A percentile compares a stretch with the other conserved stretches of the same genome.
phyloP scores from a whole-genome alignment of 1,140 invertebrate species.

The Trypoxylus dichotomus region DNA sequence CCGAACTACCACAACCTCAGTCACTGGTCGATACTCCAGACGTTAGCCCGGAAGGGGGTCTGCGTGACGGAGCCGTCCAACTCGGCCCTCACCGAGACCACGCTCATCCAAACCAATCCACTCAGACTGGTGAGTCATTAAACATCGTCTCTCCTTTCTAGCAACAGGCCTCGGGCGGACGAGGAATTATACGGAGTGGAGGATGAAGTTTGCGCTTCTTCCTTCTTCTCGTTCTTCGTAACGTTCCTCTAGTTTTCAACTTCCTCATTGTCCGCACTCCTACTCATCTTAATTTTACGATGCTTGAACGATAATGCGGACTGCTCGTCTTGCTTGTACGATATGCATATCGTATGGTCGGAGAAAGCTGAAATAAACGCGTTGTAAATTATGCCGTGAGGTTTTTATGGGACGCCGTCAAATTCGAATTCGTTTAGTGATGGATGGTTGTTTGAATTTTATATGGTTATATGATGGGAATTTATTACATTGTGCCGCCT shows the following conservation, averaged over 20 bases:
- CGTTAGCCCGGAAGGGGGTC: constrained; percentile 87
- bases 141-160: background rate
- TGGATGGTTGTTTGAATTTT: background rate
- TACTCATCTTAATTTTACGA: background rate
- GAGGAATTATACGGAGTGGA: background rate
- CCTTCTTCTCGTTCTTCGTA: background rate
- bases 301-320: background rate
- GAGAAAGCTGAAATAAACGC: background rate
- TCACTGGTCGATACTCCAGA: constrained; percentile 92
- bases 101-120: constrained; percentile 93
- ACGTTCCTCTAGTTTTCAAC: background rate
- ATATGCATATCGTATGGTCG: background rate
- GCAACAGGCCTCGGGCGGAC: background rate
- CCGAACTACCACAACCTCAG: constrained; percentile 93
- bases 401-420: background rate
- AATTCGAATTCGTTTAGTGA: background rate
- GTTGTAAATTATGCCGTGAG: background rate
- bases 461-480: background rate
- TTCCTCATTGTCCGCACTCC: background rate
- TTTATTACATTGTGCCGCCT: background rate
- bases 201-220: background rate
- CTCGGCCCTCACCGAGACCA: constrained; percentile 90
- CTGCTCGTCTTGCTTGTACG: too few species aligned
- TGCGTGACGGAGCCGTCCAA: constrained; percentile 83
- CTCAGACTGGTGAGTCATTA: constrained; percentile 80